Percentiles rank a stretch among this genome's conserved stretches.
These are phyloP conservation scores for Parnassius glacialis DNA, from an alignment of 2,888 invertebrate species.

Conservation along the genomic window DNA sequence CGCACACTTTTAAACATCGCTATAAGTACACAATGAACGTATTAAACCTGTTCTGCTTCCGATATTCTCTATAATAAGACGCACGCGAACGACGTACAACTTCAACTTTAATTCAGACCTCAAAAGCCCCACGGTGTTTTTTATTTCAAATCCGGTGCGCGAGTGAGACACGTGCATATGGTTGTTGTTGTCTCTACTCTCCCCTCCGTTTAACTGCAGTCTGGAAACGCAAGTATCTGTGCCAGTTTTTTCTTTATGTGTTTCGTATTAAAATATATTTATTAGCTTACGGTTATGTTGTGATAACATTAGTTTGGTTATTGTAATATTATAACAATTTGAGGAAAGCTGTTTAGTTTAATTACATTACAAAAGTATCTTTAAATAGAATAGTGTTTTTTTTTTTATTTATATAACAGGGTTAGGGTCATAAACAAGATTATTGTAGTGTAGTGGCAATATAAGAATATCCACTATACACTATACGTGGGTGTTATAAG, in stretches of 20 bases:
- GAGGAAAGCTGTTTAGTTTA: no score
- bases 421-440: no score
- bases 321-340: no score
- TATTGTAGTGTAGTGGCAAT: no score
- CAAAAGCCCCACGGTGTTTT: slow-evolving; percentile 32
- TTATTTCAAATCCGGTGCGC: slow-evolving; percentile 59
- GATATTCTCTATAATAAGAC: slow-evolving; percentile 14
- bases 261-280: background rate
- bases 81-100: slow-evolving; percentile 14
- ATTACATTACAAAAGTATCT: no score
- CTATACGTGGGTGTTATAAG: no score
- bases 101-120: slow-evolving; percentile 16
- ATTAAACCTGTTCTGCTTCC: slow-evolving; percentile 26
- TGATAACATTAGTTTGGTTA: background rate
- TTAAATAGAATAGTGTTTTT: no score
- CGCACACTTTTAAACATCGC: background rate
- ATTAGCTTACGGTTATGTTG: background rate
- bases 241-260: background rate
- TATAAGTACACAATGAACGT: slow-evolving; percentile 13
- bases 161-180: slow-evolving; percentile 36
- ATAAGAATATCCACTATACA: no score
- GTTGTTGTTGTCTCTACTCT: background rate
- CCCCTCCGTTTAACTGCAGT: background rate
- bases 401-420: no score
- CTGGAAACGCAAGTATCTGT: background rate